phyloP scores from a whole-genome alignment of 35 echinoderm and acorn worm genomes.

The Chiridota heheva region DNA sequence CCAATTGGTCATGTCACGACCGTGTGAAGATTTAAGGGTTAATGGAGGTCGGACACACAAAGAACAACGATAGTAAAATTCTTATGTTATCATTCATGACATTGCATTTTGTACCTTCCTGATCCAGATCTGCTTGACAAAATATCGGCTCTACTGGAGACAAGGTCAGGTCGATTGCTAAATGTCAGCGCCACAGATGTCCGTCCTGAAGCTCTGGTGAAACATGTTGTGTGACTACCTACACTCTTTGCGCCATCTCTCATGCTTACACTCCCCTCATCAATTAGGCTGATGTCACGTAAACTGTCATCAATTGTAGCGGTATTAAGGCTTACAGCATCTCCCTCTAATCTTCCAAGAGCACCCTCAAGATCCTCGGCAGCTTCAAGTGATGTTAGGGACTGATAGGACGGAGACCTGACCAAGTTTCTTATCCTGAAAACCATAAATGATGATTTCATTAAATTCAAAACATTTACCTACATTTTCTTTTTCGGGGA shows the following conservation, averaged over 20 bases:
- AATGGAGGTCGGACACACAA: no score
- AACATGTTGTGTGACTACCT: neutral
- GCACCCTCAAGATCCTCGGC: constrained; percentile 53
- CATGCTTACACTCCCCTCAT: constrained; percentile 6
- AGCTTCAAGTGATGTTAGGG: constrained; percentile 54
- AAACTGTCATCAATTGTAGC: constrained; percentile 13
- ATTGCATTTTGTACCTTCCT: no score
- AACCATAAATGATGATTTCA: neutral
- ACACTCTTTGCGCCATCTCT: constrained; percentile 21
- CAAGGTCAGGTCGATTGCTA: no score
- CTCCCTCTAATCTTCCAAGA: no score
- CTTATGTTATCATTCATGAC: no score
- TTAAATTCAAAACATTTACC: neutral
- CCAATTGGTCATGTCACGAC: no score
- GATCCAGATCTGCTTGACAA: no score
- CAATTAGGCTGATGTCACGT: neutral
- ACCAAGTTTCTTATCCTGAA: constrained; percentile 53
- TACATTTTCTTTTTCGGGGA: no score
- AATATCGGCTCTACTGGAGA: no score
- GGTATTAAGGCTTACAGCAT: no score
- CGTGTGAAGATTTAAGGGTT: no score
- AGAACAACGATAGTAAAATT: no score
- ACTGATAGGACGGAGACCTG: constrained; percentile 49
- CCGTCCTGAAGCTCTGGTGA: neutral
- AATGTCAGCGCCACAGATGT: neutral